phyloP scores from a whole-genome alignment of 2,888 invertebrate species.

The Chorisops tibialis region DNA sequence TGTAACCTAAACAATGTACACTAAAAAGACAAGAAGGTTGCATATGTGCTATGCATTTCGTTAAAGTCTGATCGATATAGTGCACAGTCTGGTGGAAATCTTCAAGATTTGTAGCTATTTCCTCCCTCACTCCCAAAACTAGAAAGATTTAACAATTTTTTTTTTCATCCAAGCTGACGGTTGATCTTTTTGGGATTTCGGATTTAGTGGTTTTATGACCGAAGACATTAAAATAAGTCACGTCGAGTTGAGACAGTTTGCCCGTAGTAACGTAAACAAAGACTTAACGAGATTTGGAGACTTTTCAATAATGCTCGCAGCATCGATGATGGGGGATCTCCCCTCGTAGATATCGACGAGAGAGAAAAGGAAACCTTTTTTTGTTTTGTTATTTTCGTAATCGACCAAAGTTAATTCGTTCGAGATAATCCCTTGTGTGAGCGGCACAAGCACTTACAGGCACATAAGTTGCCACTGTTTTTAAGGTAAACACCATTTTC shows the following conservation, averaged over 20 bases:
- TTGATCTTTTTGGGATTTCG: too few relatives aligned
- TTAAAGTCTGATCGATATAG: too few relatives aligned
- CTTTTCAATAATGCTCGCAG: slow-evolving; percentile 6
- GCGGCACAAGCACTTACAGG: not conserved
- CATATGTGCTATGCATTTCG: too few relatives aligned
- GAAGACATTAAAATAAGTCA: slow-evolving; percentile 28
- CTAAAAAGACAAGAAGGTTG: too few relatives aligned
- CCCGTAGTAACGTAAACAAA: slow-evolving; percentile 28
- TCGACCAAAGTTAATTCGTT: slow-evolving; percentile 29
- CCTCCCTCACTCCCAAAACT: too few relatives aligned
- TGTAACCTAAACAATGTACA: too few relatives aligned
- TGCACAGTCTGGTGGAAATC: not conserved
- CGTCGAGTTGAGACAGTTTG: slow-evolving; percentile 20
- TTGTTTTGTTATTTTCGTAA: slow-evolving; percentile 25
- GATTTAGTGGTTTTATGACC: not conserved
- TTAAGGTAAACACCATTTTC: slow-evolving; percentile 19
- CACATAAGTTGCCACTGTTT: not conserved
- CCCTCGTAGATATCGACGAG: not conserved
- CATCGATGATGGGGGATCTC: not conserved
- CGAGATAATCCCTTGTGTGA: slow-evolving; percentile 25
- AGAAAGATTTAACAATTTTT: not conserved
- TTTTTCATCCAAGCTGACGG: not conserved
- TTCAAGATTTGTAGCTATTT: not conserved
- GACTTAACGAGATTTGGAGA: slow-evolving; percentile 27
- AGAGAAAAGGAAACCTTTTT: too few relatives aligned